Evolutionary conservation across 2,797 vertebrate species (phyloP).

Genomic region (Serranus cabrilla): DNA sequence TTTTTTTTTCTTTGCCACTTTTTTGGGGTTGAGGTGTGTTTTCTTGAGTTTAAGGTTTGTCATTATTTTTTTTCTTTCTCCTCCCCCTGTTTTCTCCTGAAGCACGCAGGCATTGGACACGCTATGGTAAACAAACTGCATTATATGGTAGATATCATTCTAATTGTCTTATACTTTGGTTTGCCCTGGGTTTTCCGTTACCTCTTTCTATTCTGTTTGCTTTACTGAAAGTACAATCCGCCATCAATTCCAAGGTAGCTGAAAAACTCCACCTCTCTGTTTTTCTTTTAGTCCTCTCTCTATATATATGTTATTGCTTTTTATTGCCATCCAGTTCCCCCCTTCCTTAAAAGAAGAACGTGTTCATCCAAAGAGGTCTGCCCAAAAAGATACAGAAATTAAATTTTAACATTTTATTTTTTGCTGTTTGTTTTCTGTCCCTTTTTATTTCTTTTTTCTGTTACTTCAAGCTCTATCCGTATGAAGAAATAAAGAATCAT

Average conservation of each 20-base stretch:
- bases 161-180: conserved; percentile 97
- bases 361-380: conserved; percentile 77
- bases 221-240: conserved; percentile 85
- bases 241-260: conserved; percentile 88
- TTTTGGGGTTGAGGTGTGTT: conserved; percentile 78
- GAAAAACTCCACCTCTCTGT: conserved; percentile 80
- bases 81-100: conserved; percentile 88
- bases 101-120: conserved; percentile 99
- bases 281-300: conserved; percentile 70
- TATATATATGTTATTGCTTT: conserved; percentile 67
- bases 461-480: conserved; percentile 70
- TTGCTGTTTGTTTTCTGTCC: conserved; percentile 25
- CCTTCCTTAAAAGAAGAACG: conserved; percentile 55
- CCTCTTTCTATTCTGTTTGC: conserved; percentile 89
- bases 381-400: conserved; percentile 45
- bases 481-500: conserved; percentile 86
- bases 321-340: conserved; percentile 75
- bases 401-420: conserved; percentile 30
- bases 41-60: conserved; percentile 90
- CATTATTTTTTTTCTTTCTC: conserved; percentile 88
- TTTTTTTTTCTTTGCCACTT: conserved; percentile 56
- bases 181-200: conserved; percentile 95
- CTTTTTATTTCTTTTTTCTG: conserved; percentile 28
- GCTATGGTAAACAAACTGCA: conserved; percentile 99
- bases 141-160: conserved; percentile 99